phyloP scores from a whole-genome alignment of 2,797 vertebrate species.

The Tauraco hartlaubi region DNA sequence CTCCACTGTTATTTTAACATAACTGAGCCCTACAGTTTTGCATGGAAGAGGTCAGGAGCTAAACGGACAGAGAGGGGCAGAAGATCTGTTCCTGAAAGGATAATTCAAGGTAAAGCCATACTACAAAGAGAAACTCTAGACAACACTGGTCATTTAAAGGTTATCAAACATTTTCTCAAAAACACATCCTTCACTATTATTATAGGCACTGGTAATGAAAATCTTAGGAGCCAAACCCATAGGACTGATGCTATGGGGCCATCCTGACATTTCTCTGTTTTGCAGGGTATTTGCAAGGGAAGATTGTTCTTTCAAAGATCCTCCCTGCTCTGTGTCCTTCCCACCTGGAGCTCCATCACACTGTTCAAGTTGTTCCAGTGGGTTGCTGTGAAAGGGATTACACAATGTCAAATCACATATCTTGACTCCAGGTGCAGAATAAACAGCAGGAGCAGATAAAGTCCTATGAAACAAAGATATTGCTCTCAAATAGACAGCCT shows the following conservation, averaged over 20 bases:
- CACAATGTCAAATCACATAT: not conserved
- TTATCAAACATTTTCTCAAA: not conserved
- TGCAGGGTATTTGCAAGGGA: not conserved
- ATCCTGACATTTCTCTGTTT: not conserved
- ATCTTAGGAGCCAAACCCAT: not conserved
- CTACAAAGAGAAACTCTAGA: not conserved
- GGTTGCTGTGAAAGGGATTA: not conserved
- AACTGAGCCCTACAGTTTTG: not conserved
- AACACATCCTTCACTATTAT: not conserved
- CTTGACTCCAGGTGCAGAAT: not conserved
- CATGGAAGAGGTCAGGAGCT: not conserved
- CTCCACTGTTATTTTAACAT: not conserved
- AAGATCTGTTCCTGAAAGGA: not conserved
- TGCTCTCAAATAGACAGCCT: not conserved
- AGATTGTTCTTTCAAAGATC: not conserved
- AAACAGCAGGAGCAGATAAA: conserved; percentile 5
- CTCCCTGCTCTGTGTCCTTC: not conserved
- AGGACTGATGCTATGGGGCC: not conserved
- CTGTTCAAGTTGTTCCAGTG: not conserved
- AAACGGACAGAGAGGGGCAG: not conserved
- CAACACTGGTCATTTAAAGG: not conserved
- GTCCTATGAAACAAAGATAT: not conserved
- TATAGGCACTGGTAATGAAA: not conserved
- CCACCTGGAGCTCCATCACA: not conserved
- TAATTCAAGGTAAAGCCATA: not conserved